These are phyloP conservation scores for Balaenoptera acutorostrata DNA, from an alignment of 2,113 vertebrate species.

Conservation along the genomic window DNA sequence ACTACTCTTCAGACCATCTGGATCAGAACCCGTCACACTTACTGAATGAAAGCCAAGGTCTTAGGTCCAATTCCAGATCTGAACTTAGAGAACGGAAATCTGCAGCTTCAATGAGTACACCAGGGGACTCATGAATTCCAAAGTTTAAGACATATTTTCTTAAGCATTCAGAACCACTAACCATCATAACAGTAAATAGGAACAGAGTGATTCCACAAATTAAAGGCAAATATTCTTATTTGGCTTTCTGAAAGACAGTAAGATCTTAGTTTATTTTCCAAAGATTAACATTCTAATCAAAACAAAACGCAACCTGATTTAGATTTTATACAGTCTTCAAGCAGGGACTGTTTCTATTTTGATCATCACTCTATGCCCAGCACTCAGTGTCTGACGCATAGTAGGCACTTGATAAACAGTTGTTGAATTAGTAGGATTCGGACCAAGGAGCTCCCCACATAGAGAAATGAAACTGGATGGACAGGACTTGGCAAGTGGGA, in stretches of 20 bases:
- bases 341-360: neutral
- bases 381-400: neutral
- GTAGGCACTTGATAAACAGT: neutral
- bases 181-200: neutral
- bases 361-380: neutral
- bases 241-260: neutral
- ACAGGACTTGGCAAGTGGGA: neutral
- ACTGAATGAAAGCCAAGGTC: neutral
- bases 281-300: neutral
- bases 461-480: neutral
- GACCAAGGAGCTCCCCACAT: neutral
- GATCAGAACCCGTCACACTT: neutral
- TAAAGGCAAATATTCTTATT: neutral
- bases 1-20: neutral
- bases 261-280: neutral
- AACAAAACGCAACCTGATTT: neutral
- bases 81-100: neutral
- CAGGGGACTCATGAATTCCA: neutral
- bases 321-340: neutral
- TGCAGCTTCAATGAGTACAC: neutral
- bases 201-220: neutral
- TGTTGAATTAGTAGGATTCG: neutral
- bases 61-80: neutral
- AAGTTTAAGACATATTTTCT: neutral
- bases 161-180: neutral